Percentiles rank a stretch among this genome's conserved stretches.
Evolutionary conservation across 2,113 vertebrate species (phyloP).

Genomic region (Willisornis vidua): DNA sequence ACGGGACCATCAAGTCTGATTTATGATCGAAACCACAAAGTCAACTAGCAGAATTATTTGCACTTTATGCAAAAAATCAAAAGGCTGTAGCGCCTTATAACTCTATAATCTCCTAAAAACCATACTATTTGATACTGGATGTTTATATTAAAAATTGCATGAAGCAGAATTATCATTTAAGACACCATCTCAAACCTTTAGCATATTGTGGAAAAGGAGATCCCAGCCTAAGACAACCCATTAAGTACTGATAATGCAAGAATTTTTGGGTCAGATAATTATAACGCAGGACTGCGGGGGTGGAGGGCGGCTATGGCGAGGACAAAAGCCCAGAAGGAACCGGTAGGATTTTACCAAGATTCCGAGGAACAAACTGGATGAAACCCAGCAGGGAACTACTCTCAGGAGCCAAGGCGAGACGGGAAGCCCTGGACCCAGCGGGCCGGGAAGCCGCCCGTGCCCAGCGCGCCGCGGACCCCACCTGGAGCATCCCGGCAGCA

Average conservation of each 20-base stretch:
- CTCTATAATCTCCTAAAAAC: not conserved
- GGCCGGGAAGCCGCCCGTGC: not conserved
- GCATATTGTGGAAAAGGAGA: not conserved
- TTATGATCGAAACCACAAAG: too few relatives aligned
- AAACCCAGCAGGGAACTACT: not conserved
- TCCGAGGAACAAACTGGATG: not conserved
- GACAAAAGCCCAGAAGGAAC: not conserved
- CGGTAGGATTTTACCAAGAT: not conserved
- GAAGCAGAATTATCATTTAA: not conserved
- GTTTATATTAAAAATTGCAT: not conserved
- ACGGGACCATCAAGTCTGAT: not conserved
- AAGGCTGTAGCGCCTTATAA: not conserved
- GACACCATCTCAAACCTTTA: not conserved
- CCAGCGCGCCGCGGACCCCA: not conserved
- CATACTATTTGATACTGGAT: accelerated
- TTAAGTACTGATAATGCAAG: not conserved
- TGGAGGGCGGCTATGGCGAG: not conserved
- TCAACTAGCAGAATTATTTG: not conserved
- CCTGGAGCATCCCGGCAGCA: not conserved
- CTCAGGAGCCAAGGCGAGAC: accelerated
- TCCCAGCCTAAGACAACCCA: not conserved
- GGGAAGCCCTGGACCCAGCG: not conserved
- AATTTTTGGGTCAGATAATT: not conserved
- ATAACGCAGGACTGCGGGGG: not conserved
- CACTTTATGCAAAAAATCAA: not conserved